Conservation (phyloP, 2,797 vertebrate genomes). For the Enoplosus armatus region DNA sequence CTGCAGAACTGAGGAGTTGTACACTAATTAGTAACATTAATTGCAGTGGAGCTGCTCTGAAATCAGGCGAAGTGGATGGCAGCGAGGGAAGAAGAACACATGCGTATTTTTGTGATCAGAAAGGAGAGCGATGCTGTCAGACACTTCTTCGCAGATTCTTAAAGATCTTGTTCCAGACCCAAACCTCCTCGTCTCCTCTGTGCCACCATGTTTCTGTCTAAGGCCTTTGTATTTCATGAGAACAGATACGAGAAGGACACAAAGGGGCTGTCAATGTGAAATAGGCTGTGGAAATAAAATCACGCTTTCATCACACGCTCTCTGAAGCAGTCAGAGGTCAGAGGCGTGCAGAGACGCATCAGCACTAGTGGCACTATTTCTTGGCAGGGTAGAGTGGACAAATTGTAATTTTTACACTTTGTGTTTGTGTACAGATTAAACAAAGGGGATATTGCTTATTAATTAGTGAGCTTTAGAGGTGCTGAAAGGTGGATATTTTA, state of each 20-base stretch:
- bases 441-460: neutral
- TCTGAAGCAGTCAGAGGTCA: slow-evolving; percentile 48
- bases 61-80: slow-evolving; percentile 32
- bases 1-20: no score
- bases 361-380: slow-evolving; percentile 13
- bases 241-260: slow-evolving; percentile 55
- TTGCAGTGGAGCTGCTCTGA: slow-evolving; percentile 60
- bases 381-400: no score
- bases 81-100: slow-evolving; percentile 41
- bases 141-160: slow-evolving; percentile 33
- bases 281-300: slow-evolving; percentile 66
- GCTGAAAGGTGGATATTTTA: neutral
- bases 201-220: slow-evolving; percentile 13
- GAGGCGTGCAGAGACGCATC: slow-evolving; percentile 49
- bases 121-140: neutral
- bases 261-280: slow-evolving; percentile 52
- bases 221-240: slow-evolving; percentile 36
- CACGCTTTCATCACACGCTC: slow-evolving; percentile 67
- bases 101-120: slow-evolving; percentile 30
- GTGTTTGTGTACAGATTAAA: neutral
- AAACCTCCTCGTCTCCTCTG: slow-evolving; percentile 32
- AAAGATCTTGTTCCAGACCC: slow-evolving; percentile 41
- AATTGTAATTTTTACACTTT: neutral
- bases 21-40: slow-evolving; percentile 71
- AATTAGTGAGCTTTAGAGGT: neutral